Conservation (phyloP, 2,113 vertebrate genomes). For the Lycaon pictus region DNA sequence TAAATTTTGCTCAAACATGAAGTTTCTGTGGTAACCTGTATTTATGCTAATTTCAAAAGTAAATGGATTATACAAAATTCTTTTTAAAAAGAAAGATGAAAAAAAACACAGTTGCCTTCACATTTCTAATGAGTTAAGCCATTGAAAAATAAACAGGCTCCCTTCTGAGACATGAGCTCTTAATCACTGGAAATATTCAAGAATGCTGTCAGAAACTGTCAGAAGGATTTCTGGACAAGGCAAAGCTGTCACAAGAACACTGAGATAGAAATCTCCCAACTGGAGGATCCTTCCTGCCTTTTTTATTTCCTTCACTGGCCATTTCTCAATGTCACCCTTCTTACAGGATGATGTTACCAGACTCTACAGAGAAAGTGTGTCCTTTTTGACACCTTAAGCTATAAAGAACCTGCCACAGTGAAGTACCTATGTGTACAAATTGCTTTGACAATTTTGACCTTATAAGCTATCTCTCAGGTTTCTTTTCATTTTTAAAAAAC, state of each 20-base stretch:
- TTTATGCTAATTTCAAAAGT: conserved; percentile 45
- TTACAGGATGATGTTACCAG: neutral
- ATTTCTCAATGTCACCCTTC: neutral
- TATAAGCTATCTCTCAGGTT: neutral
- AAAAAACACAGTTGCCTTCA: neutral
- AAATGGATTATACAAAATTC: neutral
- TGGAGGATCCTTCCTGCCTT: neutral
- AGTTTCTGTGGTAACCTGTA: neutral
- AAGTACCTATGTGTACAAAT: neutral
- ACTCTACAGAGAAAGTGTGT: neutral
- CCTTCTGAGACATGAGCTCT: neutral
- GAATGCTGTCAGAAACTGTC: neutral
- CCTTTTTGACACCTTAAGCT: neutral
- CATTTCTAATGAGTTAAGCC: neutral
- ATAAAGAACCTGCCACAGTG: neutral
- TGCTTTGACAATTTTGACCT: neutral
- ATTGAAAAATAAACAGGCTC: neutral
- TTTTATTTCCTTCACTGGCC: neutral
- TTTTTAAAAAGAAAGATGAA: neutral
- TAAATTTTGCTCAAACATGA: neutral
- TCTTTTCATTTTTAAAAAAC: neutral
- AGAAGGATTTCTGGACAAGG: neutral
- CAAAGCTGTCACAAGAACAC: neutral
- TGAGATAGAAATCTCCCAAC: neutral
- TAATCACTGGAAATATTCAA: neutral